Conservation (phyloP, 2,888 invertebrate species). For the Subacronicta megacephala region DNA sequence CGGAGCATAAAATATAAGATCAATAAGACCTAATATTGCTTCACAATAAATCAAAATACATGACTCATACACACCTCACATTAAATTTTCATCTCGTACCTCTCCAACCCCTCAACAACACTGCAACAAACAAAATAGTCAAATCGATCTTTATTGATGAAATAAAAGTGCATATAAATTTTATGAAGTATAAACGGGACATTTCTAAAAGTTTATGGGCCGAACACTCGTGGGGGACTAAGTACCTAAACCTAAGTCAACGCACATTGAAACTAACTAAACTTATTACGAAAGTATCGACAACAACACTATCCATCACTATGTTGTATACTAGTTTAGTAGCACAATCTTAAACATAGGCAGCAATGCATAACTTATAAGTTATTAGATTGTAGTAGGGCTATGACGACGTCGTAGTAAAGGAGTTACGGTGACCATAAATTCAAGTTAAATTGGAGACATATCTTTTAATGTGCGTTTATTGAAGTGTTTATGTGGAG, state of each 20-base stretch:
- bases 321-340: neutral
- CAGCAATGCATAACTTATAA: constrained; percentile 31
- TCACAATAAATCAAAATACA: constrained; percentile 10
- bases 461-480: constrained; percentile 85
- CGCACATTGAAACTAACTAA: constrained; percentile 32
- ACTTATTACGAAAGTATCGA: constrained; percentile 26
- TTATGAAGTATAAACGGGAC: constrained; percentile 87
- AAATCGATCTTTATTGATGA: constrained; percentile 85
- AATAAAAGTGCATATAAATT: constrained; percentile 88
- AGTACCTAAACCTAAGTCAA: constrained; percentile 69
- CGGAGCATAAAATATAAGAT: too few relatives aligned
- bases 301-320: constrained; percentile 11
- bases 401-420: constrained; percentile 52
- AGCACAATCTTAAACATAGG: neutral
- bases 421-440: constrained; percentile 82
- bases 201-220: constrained; percentile 83
- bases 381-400: constrained; percentile 20
- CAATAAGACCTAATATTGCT: constrained; percentile 11
- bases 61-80: constrained; percentile 20
- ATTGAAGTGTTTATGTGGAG: constrained; percentile 85
- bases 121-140: constrained; percentile 77
- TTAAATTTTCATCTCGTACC: constrained; percentile 15
- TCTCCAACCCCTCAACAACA: constrained; percentile 49
- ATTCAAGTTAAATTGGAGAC: constrained; percentile 85
- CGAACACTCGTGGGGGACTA: constrained; percentile 76